A percentile compares a stretch with the other conserved stretches of the same genome.
Evolutionary conservation across 2,113 vertebrate species (phyloP).

Genomic region (Myotis yumanensis): DNA sequence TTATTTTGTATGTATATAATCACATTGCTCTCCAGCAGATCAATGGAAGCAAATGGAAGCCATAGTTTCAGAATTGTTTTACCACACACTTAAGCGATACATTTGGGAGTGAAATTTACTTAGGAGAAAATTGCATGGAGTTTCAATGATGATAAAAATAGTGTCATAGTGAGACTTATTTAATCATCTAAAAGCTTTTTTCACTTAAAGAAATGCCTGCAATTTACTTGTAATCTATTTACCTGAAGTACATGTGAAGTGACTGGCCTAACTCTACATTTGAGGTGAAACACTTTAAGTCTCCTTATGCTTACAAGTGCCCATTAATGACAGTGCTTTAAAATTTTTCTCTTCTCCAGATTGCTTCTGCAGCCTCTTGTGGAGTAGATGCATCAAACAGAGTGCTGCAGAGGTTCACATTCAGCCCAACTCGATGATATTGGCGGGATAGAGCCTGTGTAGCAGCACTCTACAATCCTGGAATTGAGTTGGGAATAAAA

Average conservation of each 20-base stretch:
- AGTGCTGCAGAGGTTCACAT: not conserved
- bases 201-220: constrained; percentile 68
- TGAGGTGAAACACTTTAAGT: constrained; percentile 56
- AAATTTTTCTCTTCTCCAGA: constrained; percentile 2
- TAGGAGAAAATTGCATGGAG: constrained; percentile 56
- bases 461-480: not conserved
- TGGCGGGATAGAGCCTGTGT: not conserved
- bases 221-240: constrained; percentile 68
- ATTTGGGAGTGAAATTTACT: constrained; percentile 69
- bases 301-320: constrained; percentile 14
- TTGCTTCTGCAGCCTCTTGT: not conserved
- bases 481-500: not conserved
- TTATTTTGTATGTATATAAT: constrained; percentile 36
- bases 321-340: constrained; percentile 34
- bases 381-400: not conserved
- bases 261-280: constrained; percentile 47
- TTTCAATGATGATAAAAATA: constrained; percentile 67
- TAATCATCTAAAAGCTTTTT: constrained; percentile 73
- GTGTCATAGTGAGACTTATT: constrained; percentile 54
- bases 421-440: not conserved
- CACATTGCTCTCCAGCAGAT: constrained; percentile 12
- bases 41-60: constrained; percentile 13
- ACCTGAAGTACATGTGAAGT: constrained; percentile 68
- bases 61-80: constrained; percentile 57
- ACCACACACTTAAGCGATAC: constrained; percentile 24